Base-by-base conservation (phyloP, 2,888 invertebrate species). In the Epinotia nisella region DNA sequence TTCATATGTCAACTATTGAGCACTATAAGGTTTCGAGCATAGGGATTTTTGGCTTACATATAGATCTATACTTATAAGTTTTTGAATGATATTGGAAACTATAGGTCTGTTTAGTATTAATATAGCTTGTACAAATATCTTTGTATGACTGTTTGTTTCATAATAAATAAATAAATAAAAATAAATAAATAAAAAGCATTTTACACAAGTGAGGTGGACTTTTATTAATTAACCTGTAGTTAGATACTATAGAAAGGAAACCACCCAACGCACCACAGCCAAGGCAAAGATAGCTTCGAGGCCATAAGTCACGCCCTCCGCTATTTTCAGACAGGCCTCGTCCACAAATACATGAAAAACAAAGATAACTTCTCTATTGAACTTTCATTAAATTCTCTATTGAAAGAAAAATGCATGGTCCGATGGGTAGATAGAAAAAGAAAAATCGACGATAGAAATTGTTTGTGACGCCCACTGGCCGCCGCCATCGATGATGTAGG, bases 401-500 rank as follows among this genome's bases (percentile, higher is more conserved):
- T 51, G 58, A 56, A 29, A 49, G 56, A 21, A 64, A 35, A 70
- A 64, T 49, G 29, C 56, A 3, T 19, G 35, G 65, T 56, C 45
- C 56, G 56, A 29, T 19, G 17, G 49, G 35, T 15, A 41, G 24
- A 10, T n/a, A 35, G 35, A 11, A 15, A 21, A n/a, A 53, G 11
- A 41, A 55, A 29, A 60, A 51, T 29, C 13, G 58, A 66, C 51
- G 10, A 24, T 60, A 59, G 66, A 45, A 66, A 66, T 60, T 29
- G 59, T 51, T 70, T 49, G 19, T n/a, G 66, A 60, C 66, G 66
- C 71, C 71, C 71, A 71, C 71, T 55, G 60, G 17, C 41, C 53
- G 19, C 66, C 60, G 45, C 41, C 41, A 55, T 66, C 60, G 10
- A 1, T 24, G n/a, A n/a, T 21, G n/a, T 39, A n/a, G n/a, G n/a